Conservation (phyloP, 2,888 invertebrate genomes). For the Platerodrilus igneus region DNA sequence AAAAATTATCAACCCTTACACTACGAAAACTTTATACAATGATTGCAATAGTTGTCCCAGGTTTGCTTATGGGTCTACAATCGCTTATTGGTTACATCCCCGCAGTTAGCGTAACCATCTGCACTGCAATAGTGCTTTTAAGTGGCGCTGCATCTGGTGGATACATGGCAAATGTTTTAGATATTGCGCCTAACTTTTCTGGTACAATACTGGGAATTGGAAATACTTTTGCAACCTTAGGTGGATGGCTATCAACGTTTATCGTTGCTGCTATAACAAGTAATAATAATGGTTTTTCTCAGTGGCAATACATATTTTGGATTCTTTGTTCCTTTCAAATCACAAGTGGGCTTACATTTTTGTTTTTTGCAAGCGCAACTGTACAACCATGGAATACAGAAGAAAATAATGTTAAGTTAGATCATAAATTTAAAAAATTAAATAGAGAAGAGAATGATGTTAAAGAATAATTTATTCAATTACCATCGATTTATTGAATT, state of each 20-base stretch:
- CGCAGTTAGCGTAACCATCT: slow-evolving; percentile 69
- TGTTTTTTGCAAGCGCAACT: slow-evolving; percentile 63
- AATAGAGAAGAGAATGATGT: too few species aligned
- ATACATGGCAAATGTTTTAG: slow-evolving; percentile 79
- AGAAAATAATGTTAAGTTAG: too few species aligned
- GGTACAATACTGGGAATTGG: slow-evolving; percentile 86
- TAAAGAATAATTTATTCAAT: too few species aligned
- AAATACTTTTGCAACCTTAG: slow-evolving; percentile 78
- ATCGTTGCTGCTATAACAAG: slow-evolving; percentile 76
- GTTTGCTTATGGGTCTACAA: slow-evolving; percentile 69
- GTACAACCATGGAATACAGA: slow-evolving; percentile 57
- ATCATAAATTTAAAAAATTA: too few species aligned
- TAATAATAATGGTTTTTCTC: slow-evolving; percentile 65
- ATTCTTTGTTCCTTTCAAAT: slow-evolving; percentile 69
- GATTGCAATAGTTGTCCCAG: slow-evolving; percentile 60
- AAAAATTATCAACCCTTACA: slow-evolving; percentile 66
- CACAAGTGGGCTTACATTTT: slow-evolving; percentile 60
- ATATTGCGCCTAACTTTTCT: slow-evolving; percentile 85
- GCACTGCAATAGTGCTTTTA: slow-evolving; percentile 73
- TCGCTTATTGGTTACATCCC: slow-evolving; percentile 67
- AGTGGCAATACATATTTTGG: slow-evolving; percentile 81
- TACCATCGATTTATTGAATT: too few species aligned
- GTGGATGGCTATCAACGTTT: slow-evolving; percentile 75
- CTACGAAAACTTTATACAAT: slow-evolving; percentile 67
- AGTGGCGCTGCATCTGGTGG: slow-evolving; percentile 85